Base-by-base conservation (phyloP, 1,140 invertebrate genomes). In the Lerema accius region DNA sequence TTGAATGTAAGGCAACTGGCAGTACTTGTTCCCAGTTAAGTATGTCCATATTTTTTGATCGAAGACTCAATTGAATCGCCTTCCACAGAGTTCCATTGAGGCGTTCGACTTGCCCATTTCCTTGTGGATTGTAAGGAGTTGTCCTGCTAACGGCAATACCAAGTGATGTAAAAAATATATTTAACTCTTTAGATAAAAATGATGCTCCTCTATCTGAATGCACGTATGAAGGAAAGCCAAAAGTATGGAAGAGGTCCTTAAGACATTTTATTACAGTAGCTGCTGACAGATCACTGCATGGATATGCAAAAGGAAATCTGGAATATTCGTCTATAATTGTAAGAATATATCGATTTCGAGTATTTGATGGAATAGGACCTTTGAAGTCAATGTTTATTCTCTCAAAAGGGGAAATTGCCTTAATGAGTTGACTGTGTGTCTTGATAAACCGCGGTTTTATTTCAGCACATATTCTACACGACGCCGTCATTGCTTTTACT, bases 321-420 rank as follows among this genome's bases (percentile, higher is more conserved):
- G 37, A 58, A 43, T 49, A 77, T 55, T 77, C 71, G 28, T 77
- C 74, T 14, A 73, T 69, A 2, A 73, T 40, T 0, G 69, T 72
- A 1, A 74, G 37, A 13, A 77, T 67, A 43, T 68, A 77, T 51
- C 53, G 56, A 19, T 74, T 72, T 6, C 48, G 35, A 0, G 63
- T 61, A 11, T 65, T 69, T 3, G 67, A 51, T 17, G 67, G 69
- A 10, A 77, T 17, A 0, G 74, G 71, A 6, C 71, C 66, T 51
- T 70, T 74, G 37, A 77, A 73, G 62, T 77, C 74, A 10, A 77
- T 60, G 19, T 49, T 68, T 1, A 74, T 4, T 14, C 74, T 17
- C 53, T 77, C 71, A 39, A 74, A 67, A 43, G 71, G 59, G 0
- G 63, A 15, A 10, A 51, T 72, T 1, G 72, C 75, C 55, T 78